These are phyloP conservation scores for Aethina tumida DNA, from an alignment of 1,140 invertebrate genomes.

Conservation along the genomic window DNA sequence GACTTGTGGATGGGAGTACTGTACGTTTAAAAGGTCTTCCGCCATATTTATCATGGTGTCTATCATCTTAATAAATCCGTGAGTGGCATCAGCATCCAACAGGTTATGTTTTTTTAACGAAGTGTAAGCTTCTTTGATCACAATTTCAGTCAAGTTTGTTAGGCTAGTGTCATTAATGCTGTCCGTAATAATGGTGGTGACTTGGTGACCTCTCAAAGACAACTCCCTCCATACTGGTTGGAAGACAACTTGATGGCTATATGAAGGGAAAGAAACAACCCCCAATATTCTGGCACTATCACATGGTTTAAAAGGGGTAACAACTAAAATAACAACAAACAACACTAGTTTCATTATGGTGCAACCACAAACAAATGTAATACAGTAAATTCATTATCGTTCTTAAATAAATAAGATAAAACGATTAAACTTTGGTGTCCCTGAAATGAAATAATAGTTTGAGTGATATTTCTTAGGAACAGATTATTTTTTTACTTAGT, in stretches of 20 bases:
- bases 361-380: too few species aligned
- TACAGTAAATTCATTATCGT: too few species aligned
- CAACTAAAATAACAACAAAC: too few species aligned
- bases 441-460: too few species aligned
- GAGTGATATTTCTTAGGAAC: too few species aligned
- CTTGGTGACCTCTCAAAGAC: constrained; percentile 16
- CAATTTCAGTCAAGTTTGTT: constrained; percentile 9
- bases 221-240: constrained; percentile 27
- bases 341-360: too few species aligned
- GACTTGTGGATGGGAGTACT: constrained; percentile 25
- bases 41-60: constrained; percentile 5
- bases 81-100: too few species aligned
- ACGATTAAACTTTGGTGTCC: too few species aligned
- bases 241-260: constrained; percentile 46
- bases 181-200: constrained; percentile 10
- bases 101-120: background rate
- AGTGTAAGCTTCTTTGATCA: too few species aligned
- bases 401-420: too few species aligned
- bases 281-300: constrained; percentile 38
- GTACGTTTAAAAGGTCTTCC: background rate
- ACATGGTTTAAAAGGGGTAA: too few species aligned
- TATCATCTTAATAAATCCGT: background rate
- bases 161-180: constrained; percentile 1
- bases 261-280: constrained; percentile 37
- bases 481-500: too few species aligned